phyloP scores from a whole-genome alignment of 2,888 invertebrate species.

The Hypomecis punctinalis region DNA sequence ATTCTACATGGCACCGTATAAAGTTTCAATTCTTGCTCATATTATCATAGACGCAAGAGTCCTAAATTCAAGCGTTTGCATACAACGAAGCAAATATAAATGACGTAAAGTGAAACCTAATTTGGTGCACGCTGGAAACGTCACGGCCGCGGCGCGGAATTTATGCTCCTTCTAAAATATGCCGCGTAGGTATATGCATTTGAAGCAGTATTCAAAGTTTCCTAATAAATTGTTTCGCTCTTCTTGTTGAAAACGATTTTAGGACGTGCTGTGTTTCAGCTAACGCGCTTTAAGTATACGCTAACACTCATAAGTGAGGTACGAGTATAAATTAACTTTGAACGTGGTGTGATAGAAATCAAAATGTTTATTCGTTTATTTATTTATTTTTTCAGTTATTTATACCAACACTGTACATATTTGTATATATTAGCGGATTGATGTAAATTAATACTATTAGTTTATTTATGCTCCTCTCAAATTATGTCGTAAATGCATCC shows the following conservation, averaged over 20 bases:
- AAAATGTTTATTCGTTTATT: too few species aligned
- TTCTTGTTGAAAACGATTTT: not conserved
- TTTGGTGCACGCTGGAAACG: conserved; percentile 16
- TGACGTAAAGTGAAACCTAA: conserved; percentile 28
- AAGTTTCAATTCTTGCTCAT: not conserved
- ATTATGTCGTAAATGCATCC: not conserved
- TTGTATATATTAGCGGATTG: too few species aligned
- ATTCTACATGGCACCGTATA: not conserved
- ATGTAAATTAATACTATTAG: too few species aligned
- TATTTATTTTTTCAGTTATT: too few species aligned
- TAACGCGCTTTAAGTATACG: not conserved
- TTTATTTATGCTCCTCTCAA: too few species aligned
- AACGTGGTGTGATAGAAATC: too few species aligned
- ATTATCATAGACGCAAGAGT: not conserved
- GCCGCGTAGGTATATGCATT: conserved; percentile 10
- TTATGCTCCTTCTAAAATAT: conserved; percentile 19
- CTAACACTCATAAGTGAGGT: too few species aligned
- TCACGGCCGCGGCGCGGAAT: conserved; percentile 16
- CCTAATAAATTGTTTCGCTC: conserved; percentile 1
- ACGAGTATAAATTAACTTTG: too few species aligned
- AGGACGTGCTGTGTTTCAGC: not conserved
- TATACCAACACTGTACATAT: too few species aligned
- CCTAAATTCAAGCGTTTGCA: not conserved
- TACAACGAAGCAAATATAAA: not conserved
- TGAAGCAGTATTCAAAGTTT: conserved; percentile 13